phyloP scores from a whole-genome alignment of 2,888 invertebrate species.

The Xylota sylvarum region DNA sequence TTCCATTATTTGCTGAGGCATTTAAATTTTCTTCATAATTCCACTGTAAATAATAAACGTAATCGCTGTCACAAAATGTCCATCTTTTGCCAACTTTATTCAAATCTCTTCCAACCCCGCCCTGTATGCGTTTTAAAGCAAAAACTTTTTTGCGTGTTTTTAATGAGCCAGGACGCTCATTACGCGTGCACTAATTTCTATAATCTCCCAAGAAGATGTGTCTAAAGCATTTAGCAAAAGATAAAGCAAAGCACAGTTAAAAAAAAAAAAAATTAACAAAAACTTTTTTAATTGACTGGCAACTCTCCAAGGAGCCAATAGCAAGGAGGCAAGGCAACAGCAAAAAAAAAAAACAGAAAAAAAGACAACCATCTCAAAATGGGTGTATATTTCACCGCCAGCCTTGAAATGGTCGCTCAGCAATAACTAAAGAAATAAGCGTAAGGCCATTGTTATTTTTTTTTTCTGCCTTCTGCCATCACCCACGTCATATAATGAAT shows the following conservation, averaged over 20 bases:
- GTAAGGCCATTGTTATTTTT: conserved; percentile 50
- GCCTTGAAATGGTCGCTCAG: conserved; percentile 64
- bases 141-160: conserved; percentile 20
- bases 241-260: neutral
- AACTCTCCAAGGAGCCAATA: conserved; percentile 60
- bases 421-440: conserved; percentile 53
- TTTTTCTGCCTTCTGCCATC: conserved; percentile 12
- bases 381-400: conserved; percentile 41
- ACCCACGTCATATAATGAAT: conserved; percentile 56
- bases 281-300: conserved; percentile 71
- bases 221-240: conserved; percentile 24
- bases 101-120: neutral
- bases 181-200: conserved; percentile 67
- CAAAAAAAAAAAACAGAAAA: neutral
- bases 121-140: neutral
- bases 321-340: neutral
- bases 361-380: conserved; percentile 24
- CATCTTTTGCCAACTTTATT: neutral
- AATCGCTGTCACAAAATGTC: conserved; percentile 18
- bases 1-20: neutral
- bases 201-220: conserved; percentile 56
- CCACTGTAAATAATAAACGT: neutral
- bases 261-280: conserved; percentile 31
- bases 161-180: conserved; percentile 53
- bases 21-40: conserved; percentile 8